Conservation (phyloP, 2,113 vertebrate species). For the Octodon degus region DNA sequence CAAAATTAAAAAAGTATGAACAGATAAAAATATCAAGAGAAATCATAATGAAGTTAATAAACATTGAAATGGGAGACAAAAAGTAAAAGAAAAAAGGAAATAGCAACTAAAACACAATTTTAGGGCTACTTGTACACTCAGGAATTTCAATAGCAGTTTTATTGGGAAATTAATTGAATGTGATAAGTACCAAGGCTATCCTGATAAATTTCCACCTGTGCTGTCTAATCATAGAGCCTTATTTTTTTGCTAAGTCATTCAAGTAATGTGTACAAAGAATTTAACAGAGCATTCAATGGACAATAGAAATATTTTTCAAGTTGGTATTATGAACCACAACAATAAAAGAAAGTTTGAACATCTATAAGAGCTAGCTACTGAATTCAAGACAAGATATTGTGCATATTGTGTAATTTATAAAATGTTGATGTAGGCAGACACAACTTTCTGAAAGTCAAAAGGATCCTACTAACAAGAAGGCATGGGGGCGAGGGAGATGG, state of each 20-base stretch:
- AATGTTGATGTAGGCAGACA: background rate
- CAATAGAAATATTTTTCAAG: conserved; percentile 52
- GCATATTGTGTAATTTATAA: background rate
- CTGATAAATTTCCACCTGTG: background rate
- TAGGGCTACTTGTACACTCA: background rate
- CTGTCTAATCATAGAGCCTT: background rate
- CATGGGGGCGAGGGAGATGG: background rate
- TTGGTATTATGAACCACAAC: background rate
- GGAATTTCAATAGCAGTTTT: background rate
- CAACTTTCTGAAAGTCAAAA: conserved; percentile 14
- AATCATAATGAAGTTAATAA: background rate
- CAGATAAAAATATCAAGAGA: background rate
- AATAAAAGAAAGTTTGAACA: background rate
- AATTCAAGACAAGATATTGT: background rate
- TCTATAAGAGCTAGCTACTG: background rate
- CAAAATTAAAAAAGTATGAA: background rate
- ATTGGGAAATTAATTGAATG: conserved; percentile 31
- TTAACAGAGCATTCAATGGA: background rate
- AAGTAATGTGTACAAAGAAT: conserved; percentile 16
- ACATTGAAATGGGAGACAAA: background rate
- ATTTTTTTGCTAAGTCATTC: background rate
- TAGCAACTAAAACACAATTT: background rate
- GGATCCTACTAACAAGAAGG: background rate
- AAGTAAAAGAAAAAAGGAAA: background rate
- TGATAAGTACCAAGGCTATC: background rate